Conservation (phyloP, 37 sponge, comb jelly and placozoan species). For the Tethya wilhelma region DNA sequence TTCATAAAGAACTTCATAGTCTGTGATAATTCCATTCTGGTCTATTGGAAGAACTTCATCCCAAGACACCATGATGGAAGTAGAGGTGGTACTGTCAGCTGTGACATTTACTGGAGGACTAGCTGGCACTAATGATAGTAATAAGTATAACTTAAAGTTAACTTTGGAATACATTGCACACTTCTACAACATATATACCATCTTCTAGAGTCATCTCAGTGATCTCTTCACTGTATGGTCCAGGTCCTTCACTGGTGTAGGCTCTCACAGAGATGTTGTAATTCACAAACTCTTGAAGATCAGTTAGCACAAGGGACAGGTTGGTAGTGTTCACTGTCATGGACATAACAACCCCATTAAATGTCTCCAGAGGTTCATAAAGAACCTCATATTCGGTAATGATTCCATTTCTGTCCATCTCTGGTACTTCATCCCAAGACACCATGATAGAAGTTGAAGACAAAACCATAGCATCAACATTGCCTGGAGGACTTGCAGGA, state of each 20-base stretch:
- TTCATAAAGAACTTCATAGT: conserved; percentile 28
- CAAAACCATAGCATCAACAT: background rate
- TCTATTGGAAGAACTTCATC: conserved; percentile 4
- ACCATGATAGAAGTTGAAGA: conserved; percentile 28
- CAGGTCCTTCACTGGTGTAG: conserved; percentile 27
- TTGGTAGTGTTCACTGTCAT: background rate
- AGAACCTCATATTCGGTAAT: conserved; percentile 38
- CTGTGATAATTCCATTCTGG: conserved; percentile 41
- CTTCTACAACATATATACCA: background rate
- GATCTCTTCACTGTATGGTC: conserved; percentile 1
- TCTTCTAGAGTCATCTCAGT: conserved; percentile 2
- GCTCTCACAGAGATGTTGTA: conserved; percentile 50
- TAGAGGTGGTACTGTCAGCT: background rate
- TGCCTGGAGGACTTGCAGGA: conserved; percentile 5
- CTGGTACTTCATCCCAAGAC: conserved; percentile 18
- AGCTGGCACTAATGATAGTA: background rate
- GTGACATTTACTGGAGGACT: conserved; percentile 10
- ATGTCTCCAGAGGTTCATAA: conserved; percentile 21
- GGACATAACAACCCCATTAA: background rate
- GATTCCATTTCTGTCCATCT: conserved; percentile 22
- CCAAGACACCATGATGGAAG: conserved; percentile 23
- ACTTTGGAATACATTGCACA: no score
- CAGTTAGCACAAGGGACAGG: background rate
- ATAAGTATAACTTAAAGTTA: background rate
- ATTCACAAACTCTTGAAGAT: conserved; percentile 19